phyloP scores from a whole-genome alignment of 2,113 vertebrate genomes.

The Cinclus cinclus region DNA sequence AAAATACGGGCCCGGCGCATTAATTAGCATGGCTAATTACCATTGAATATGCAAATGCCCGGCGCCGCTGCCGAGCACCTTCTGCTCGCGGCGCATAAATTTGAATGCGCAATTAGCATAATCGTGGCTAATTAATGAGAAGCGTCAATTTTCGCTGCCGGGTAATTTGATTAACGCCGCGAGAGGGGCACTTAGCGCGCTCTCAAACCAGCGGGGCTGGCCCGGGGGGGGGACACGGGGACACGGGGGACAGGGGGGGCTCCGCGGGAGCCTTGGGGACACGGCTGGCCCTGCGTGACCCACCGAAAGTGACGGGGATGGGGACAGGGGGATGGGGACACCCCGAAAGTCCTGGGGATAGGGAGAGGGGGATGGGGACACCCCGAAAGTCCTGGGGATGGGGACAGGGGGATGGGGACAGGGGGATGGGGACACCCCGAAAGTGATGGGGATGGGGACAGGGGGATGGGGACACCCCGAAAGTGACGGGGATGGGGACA shows the following conservation, averaged over 20 bases:
- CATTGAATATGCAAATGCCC: constrained; percentile 98
- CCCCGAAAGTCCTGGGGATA: no score
- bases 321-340: no score
- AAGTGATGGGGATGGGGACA: no score
- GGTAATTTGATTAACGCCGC: not conserved
- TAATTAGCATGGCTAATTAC: constrained; percentile 95
- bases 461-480: no score
- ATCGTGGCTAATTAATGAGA: constrained; percentile 65
- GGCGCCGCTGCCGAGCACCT: constrained; percentile 96
- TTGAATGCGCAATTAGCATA: constrained; percentile 97
- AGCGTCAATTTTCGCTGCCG: not conserved
- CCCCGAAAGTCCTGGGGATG: no score
- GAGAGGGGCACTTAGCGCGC: not conserved
- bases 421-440: no score
- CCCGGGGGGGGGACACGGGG: not conserved
- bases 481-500: no score
- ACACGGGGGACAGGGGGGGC: not conserved
- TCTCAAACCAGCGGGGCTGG: not conserved
- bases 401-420: no score
- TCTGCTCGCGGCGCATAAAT: constrained; percentile 94
- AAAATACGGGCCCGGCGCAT: constrained; percentile 94
- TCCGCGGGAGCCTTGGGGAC: no score
- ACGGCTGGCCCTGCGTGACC: not conserved
- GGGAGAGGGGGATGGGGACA: no score
- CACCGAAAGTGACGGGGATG: no score